A percentile compares a stretch with the other conserved stretches of the same genome.
Evolutionary conservation across 2,797 vertebrate species (phyloP).

Genomic region (Heteromormyrus szaboi): DNA sequence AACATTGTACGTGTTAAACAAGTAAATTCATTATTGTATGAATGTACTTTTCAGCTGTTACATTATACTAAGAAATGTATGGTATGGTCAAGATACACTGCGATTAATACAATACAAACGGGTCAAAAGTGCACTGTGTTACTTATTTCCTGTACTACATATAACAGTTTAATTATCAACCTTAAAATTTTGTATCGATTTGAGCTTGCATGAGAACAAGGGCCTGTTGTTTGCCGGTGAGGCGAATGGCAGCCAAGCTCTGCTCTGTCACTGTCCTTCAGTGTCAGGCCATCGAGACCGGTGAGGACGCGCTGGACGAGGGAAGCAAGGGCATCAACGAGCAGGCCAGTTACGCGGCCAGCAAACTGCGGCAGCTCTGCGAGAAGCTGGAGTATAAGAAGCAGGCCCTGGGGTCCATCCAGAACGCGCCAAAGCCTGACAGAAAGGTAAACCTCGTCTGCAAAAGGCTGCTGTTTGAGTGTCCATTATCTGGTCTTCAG

Average conservation of each 20-base stretch:
- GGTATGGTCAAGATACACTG: background rate
- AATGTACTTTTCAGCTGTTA: background rate
- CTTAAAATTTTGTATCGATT: background rate
- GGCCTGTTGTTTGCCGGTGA: background rate
- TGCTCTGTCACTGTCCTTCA: slow-evolving; percentile 35
- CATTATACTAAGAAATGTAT: background rate
- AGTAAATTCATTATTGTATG: background rate
- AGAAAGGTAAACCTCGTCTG: slow-evolving; percentile 75
- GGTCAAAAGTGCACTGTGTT: background rate
- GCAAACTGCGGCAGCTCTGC: slow-evolving; percentile 80
- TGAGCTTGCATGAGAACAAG: background rate
- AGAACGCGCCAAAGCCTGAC: slow-evolving; percentile 91
- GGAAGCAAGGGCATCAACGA: slow-evolving; percentile 79
- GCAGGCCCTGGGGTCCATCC: slow-evolving; percentile 88
- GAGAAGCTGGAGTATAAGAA: slow-evolving; percentile 96
- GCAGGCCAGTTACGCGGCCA: slow-evolving; percentile 86
- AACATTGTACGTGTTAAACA: background rate
- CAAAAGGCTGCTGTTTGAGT: background rate
- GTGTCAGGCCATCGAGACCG: slow-evolving; percentile 67
- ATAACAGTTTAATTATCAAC: background rate
- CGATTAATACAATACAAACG: background rate
- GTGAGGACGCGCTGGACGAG: slow-evolving; percentile 72
- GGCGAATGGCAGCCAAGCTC: background rate
- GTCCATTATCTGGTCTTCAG: background rate
- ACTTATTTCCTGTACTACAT: background rate